Conservation (phyloP, 2,113 vertebrate species). For the Tamias sibiricus region DNA sequence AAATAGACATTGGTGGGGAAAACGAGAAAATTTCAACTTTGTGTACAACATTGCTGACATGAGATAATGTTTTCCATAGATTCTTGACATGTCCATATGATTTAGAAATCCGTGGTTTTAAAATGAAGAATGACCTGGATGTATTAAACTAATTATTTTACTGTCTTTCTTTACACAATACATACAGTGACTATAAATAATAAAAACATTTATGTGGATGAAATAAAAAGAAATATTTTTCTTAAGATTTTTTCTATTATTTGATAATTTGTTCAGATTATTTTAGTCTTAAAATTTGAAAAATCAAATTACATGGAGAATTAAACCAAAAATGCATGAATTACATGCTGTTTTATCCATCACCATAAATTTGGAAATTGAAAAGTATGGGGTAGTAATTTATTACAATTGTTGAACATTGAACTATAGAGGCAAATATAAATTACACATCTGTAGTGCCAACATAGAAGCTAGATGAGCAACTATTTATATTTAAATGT, state of each 20-base stretch:
- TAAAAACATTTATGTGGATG: neutral
- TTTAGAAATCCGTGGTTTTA: neutral
- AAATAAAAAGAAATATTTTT: neutral
- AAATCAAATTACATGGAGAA: constrained; percentile 5
- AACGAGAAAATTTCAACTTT: neutral
- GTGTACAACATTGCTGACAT: neutral
- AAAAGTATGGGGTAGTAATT: constrained; percentile 35
- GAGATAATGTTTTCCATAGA: neutral
- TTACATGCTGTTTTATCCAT: constrained; percentile 37
- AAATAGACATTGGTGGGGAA: neutral
- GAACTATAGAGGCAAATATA: constrained; percentile 73
- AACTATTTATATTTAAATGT: constrained; percentile 70
- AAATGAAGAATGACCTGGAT: neutral
- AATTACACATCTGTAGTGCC: constrained; percentile 73
- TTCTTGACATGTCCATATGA: neutral
- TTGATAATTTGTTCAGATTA: neutral
- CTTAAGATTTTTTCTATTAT: neutral
- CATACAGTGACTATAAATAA: neutral
- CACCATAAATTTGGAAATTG: constrained; percentile 2
- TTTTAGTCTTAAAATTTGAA: neutral
- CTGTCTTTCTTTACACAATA: neutral
- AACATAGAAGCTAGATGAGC: constrained; percentile 74
- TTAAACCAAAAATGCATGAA: neutral
- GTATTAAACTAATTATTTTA: neutral
- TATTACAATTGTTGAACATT: constrained; percentile 67